A percentile compares a stretch with the other conserved stretches of the same genome.
Evolutionary conservation across 2,113 vertebrate genomes (phyloP).

Genomic region (Atherinomorus stipes): DNA sequence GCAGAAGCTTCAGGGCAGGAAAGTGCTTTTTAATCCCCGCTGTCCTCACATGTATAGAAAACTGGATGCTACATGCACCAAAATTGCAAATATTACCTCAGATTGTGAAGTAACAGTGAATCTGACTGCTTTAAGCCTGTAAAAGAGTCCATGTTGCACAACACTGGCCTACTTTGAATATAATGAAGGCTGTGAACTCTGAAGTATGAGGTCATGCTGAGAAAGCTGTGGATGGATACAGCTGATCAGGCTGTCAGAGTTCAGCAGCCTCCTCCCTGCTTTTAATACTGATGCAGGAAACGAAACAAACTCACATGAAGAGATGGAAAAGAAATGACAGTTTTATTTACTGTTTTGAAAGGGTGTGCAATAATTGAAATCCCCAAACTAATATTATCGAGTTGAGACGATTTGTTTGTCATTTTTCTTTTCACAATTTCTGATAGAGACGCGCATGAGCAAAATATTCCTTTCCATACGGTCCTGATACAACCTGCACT

Average conservation of each 20-base stretch:
- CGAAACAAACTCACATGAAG: too few relatives aligned
- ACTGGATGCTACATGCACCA: neutral
- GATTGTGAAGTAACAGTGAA: neutral
- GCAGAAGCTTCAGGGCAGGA: neutral
- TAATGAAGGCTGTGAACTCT: conserved; percentile 5
- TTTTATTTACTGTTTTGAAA: too few relatives aligned
- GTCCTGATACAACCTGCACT: too few relatives aligned
- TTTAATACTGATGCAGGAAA: neutral
- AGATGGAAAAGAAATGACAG: too few relatives aligned
- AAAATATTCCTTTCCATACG: too few relatives aligned
- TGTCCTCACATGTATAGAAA: neutral
- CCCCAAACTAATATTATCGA: too few relatives aligned
- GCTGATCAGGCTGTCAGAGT: neutral
- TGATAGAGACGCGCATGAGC: too few relatives aligned
- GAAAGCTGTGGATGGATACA: conserved; percentile 12
- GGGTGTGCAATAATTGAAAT: too few relatives aligned
- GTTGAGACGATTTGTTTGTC: too few relatives aligned
- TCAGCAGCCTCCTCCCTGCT: neutral
- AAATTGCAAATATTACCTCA: conserved; percentile 34
- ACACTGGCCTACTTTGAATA: conserved; percentile 23
- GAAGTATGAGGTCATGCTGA: conserved; percentile 34
- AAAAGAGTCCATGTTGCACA: conserved; percentile 38
- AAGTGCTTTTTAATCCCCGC: conserved; percentile 6
- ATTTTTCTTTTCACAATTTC: too few relatives aligned
- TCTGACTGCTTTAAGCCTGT: conserved; percentile 8